Evolutionary conservation across 2,113 vertebrate genomes (phyloP), one percentile per base, ranked within the genome.

Genomic region (Lamprologus tigripictilis): DNA sequence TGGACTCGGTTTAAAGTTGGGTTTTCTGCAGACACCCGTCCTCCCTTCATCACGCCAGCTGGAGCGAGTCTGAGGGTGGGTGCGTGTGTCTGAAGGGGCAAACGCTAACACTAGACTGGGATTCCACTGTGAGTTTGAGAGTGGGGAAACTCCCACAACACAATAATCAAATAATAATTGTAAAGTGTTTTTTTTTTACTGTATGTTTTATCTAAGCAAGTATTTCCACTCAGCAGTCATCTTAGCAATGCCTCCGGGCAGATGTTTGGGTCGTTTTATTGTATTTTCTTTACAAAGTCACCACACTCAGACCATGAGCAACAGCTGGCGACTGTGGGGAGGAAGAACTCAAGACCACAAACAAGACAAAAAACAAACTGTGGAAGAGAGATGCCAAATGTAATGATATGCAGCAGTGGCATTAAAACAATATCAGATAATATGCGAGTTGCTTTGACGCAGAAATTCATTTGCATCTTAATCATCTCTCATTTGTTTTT

Each of bases 391-490:
- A 33, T 1, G 58, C 31, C 9, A 68, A 21, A 21, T 40, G 0
- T 3, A 14, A 40, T 21, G 33, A 40, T n/a, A 37, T 37, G 63
- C 35, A 21, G 63, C n/a, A 68, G 63, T 68, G 61, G 17, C 61
- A 8, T 66, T 66, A 68, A 40, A 14, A 6, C 63, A 40, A 14
- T 23, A 14, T 13, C 21, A 21, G n/a, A 40, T 13, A 6, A 45
- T n/a, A 0, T 23, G 37, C n/a, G 8, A 45, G 37, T 10, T 26
- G 37, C 0, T 1, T 42, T 16, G 11, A 71, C 0, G 2, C n/a
- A 71, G 7, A 13, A 5, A 68, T 21, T 40, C 19, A 23, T 23
- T 71, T 71, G 35, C 37, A 42, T 23, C 3, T 9, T 14, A 1
- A 42, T 14, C 3, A 0, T 23, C 66, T 45, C 37, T 76, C 23